Percentiles rank a stretch among this genome's conserved stretches.
phyloP scores from a whole-genome alignment of 2,888 invertebrate genomes.

The Andrena marginata region DNA sequence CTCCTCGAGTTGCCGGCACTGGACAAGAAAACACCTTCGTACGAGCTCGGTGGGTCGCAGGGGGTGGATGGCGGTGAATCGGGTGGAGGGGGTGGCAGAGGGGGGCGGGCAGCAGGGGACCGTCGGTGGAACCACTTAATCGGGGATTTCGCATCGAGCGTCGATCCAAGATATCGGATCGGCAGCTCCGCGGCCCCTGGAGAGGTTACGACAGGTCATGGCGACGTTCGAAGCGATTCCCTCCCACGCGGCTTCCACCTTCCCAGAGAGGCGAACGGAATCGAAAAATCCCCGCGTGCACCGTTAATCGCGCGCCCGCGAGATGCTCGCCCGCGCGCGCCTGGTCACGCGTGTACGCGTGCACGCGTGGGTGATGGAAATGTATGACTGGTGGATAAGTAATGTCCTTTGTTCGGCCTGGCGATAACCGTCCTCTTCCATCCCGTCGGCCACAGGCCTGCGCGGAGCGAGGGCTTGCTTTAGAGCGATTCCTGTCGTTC shows the following conservation, averaged over 20 bases:
- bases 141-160: constrained; percentile 74
- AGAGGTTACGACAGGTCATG: constrained; percentile 76
- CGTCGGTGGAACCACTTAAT: constrained; percentile 66
- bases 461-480: constrained; percentile 27
- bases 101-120: constrained; percentile 26
- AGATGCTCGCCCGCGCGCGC: constrained; percentile 52
- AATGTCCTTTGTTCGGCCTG: constrained; percentile 65
- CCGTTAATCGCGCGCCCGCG: constrained; percentile 70
- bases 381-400: constrained; percentile 61
- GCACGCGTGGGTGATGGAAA: constrained; percentile 66
- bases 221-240: constrained; percentile 73
- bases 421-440: constrained; percentile 46
- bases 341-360: constrained; percentile 66
- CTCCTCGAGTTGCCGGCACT: constrained; percentile 26
- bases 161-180: constrained; percentile 74
- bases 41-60: constrained; percentile 16
- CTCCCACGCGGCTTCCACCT: constrained; percentile 70
- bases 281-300: constrained; percentile 66
- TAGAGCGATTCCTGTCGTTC: constrained; percentile 43
- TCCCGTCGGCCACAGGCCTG: neutral
- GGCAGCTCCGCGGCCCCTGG: constrained; percentile 47
- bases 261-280: constrained; percentile 50
- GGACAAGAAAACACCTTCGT: constrained; percentile 44
- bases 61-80: neutral
- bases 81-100: constrained; percentile 14